Evolutionary conservation across 2,888 invertebrate species (phyloP), one percentile per base, ranked within the genome.

Genomic region (Steromphala cineraria): DNA sequence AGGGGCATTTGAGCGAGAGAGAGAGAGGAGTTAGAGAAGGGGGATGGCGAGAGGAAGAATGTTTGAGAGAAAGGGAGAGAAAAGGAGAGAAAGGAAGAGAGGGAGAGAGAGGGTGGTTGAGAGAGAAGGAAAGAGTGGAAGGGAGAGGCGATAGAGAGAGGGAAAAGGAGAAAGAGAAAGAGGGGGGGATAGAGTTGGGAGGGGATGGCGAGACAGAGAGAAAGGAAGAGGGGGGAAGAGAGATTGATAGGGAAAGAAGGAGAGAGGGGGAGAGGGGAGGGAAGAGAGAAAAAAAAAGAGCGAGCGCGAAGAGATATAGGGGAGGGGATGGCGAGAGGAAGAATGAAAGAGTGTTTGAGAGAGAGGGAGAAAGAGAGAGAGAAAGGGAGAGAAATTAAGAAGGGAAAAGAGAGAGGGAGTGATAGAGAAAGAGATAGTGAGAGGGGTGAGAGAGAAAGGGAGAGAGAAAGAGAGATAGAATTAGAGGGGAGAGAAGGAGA

Each of bases 81-180:
- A 31, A 67, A 31, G 28, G 67, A 67, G 67, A 67, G 67, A 67
- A 31, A 67, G 67, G 28, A 31, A 67, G 67, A 62, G n/a, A 62
- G 62, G 21, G 56, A 67, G 19, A 62, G 31, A 75, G 53, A 24
- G 40, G n/a, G 31, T 17, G 31, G 67, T n/a, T 13, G 78, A 36
- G 40, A n/a, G 67, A 40, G 46, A 40, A 2, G 15, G 19, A 75
- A n/a, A 78, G 52, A 46, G 67, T 24, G 5, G 55, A 2, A 78
- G n/a, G 28, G 13, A 67, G 24, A 5, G 10, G 28, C 13, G 15
- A 28, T 10, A 67, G 21, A 78, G 78, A 78, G 2, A 67, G 67
- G n/a, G 21, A 67, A 24, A 67, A 2, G 36, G 67, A 78, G 19
- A 79, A 17, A 79, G 28, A 79, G 52, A 71, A 3, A 53, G 19